A percentile compares a stretch with the other conserved stretches of the same genome.
These are phyloP conservation scores for Aeoliscus strigatus DNA, from an alignment of 2,797 vertebrate genomes.

Conservation along the genomic window DNA sequence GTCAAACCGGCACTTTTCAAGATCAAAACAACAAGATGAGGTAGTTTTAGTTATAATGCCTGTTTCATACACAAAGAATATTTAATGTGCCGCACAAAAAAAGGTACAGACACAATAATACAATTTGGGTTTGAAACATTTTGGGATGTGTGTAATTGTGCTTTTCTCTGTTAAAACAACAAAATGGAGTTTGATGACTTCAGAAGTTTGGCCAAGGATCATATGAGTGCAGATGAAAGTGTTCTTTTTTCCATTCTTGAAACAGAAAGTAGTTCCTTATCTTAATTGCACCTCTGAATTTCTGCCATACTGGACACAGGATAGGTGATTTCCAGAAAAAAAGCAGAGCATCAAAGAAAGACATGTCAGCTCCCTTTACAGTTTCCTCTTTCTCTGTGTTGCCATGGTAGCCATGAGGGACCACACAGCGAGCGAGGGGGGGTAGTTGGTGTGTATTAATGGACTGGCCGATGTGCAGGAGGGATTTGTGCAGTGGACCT, in stretches of 20 bases:
- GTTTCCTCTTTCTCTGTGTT: constrained; percentile 46
- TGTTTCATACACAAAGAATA: no score
- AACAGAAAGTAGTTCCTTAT: constrained; percentile 12
- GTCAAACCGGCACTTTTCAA: constrained; percentile 1
- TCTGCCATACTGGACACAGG: constrained; percentile 5
- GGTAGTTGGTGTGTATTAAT: constrained; percentile 49
- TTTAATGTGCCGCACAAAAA: no score
- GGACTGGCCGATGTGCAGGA: constrained; percentile 26
- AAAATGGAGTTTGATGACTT: no score
- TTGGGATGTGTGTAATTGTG: no score
- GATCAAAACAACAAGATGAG: constrained; percentile 6
- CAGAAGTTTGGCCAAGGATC: no score
- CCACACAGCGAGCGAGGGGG: constrained; percentile 68
- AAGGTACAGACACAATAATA: no score
- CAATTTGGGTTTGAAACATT: no score
- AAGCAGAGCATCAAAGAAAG: constrained; percentile 26
- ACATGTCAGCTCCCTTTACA: constrained; percentile 32
- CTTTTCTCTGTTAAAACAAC: no score
- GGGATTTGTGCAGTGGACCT: constrained; percentile 75
- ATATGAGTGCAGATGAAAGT: no score
- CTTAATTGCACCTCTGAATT: constrained; percentile 16
- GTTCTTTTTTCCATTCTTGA: background rate
- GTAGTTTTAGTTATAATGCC: no score
- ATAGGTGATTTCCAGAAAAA: constrained; percentile 15
- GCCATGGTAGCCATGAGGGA: constrained; percentile 30